Evolutionary conservation across 2,888 invertebrate genomes (phyloP).

Genomic region (Belgica antarctica): DNA sequence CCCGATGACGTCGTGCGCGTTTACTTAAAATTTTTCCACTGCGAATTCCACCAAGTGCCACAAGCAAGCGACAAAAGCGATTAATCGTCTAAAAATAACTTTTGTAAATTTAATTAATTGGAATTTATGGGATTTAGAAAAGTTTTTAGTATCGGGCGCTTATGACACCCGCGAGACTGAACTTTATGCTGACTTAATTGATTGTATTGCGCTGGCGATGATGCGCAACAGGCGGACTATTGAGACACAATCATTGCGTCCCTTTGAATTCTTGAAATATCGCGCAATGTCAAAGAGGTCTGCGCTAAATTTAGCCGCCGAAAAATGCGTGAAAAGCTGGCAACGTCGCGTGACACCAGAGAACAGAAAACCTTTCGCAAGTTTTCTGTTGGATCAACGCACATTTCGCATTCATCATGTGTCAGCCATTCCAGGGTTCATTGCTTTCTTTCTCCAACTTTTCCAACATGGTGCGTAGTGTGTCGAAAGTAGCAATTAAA

Average conservation of each 20-base stretch:
- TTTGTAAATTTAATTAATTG: constrained; percentile 24
- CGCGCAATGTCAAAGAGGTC: neutral
- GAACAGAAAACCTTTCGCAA: neutral
- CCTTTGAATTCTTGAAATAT: neutral
- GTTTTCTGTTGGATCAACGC: neutral
- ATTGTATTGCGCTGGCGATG: neutral
- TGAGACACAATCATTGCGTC: neutral
- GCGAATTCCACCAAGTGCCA: neutral
- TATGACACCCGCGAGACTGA: neutral
- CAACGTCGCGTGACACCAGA: neutral
- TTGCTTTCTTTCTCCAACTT: neutral
- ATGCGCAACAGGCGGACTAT: neutral
- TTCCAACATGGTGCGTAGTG: neutral
- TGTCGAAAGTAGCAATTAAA: neutral
- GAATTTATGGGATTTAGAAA: constrained; percentile 11
- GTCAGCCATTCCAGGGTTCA: neutral
- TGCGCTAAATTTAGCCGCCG: neutral
- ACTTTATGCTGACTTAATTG: neutral
- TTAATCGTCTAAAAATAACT: neutral
- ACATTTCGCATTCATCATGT: constrained; percentile 12
- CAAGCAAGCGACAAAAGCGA: neutral
- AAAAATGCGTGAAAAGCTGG: neutral
- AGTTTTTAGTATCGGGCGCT: neutral
- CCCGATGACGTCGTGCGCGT: neutral
- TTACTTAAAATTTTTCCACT: neutral